Evolutionary conservation across 2,113 vertebrate species (phyloP), one percentile per base, ranked within the genome.

Genomic region (Gavialis gangeticus): DNA sequence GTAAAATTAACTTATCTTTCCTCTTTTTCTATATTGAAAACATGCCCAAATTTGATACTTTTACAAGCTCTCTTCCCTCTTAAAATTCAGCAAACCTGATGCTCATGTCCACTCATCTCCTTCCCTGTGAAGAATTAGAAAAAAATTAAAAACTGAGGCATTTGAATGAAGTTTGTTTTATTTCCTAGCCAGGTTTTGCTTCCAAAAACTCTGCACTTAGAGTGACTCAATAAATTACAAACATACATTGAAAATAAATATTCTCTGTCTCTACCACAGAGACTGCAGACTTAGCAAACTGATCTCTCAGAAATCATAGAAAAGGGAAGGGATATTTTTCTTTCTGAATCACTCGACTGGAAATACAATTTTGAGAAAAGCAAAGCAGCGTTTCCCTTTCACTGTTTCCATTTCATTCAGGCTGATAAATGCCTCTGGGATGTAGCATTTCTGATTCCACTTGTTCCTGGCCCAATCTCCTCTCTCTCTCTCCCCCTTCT

Each of bases 301-400:
- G 57, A 95, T 96, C 76, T 95, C 92, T 95, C 87, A 83, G 96
- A 89, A 97, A 97, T 93, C 94, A n/a, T 86, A 91, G 69, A 75
- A 79, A 94, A 94, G 84, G 79, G 89, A 86, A 95, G 86, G 79
- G 64, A 82, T 96, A 91, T 92, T 91, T 95, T 46, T 96, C 89
- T 93, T 95, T 95, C 85, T 12, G 8, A 95, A 87, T 93, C 87
- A 83, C 60, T 97, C 95, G 84, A 64, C 93, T 97, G 89, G 90
- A 97, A 97, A 97, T 93, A 96, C 90, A 96, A 92, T 97, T 97
- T 97, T 96, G 96, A 97, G 96, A 96, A 97, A 96, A 94, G 80
- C 91, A 95, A 93, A 96, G 89, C 89, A 94, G 57, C 62, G 94
- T 97, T 97, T 96, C 96, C 91, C 34, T 95, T 95, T 76, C 88